These are phyloP conservation scores for Simalia tracyae DNA, from an alignment of 2,797 vertebrate species.

Conservation along the genomic window DNA sequence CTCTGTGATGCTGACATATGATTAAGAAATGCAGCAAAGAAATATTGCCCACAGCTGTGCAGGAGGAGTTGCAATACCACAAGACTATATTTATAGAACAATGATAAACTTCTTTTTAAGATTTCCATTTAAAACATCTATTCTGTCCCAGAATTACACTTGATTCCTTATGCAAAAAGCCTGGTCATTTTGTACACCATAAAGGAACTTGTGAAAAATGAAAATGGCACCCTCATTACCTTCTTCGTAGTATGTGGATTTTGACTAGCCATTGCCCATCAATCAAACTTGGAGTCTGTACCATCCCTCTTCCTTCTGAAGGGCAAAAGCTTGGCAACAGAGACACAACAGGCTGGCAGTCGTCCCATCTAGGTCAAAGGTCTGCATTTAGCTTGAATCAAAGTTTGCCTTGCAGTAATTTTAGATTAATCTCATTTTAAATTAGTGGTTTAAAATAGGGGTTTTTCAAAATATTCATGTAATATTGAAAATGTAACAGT, in stretches of 20 bases:
- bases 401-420: not conserved
- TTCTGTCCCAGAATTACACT: constrained; percentile 34
- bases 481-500: not conserved
- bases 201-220: not conserved
- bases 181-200: not conserved
- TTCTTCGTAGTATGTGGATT: not conserved
- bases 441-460: not conserved
- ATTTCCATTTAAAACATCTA: constrained; percentile 40
- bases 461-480: not conserved
- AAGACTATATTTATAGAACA: constrained; percentile 44
- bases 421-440: not conserved
- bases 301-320: not conserved
- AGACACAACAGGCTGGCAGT: not conserved
- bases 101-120: not conserved
- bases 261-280: not conserved
- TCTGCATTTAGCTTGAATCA: not conserved
- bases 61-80: constrained; percentile 7
- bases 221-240: constrained; percentile 10
- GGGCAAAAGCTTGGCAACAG: not conserved
- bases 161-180: constrained; percentile 39
- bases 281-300: not conserved
- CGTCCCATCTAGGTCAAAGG: not conserved
- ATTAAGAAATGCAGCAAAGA: not conserved
- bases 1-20: constrained; percentile 1
- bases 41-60: constrained; percentile 38